Evolutionary conservation across 2,113 vertebrate species (phyloP).

Genomic region (Glaucidium brasilianum): DNA sequence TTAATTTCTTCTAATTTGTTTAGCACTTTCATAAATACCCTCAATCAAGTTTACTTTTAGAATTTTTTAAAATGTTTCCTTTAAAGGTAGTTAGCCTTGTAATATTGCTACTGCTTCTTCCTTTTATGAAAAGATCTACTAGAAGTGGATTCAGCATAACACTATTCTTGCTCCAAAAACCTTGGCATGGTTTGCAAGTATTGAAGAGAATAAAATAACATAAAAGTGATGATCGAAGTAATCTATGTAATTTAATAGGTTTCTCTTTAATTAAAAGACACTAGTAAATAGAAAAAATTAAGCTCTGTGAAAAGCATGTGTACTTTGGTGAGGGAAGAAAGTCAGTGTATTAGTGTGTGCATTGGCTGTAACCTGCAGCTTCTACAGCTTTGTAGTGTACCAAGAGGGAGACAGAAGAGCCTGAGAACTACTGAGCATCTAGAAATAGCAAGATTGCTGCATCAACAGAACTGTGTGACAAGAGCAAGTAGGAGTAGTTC

Average conservation of each 20-base stretch:
- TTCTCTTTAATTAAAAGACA: neutral
- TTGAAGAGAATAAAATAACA: neutral
- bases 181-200: neutral
- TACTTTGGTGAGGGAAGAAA: neutral
- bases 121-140: neutral
- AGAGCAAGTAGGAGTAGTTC: neutral
- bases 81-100: neutral
- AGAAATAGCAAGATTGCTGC: neutral
- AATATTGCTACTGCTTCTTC: neutral
- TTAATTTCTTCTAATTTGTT: conserved; percentile 45
- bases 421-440: neutral
- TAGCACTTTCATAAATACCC: conserved; percentile 3
- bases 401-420: neutral
- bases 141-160: neutral
- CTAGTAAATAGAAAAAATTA: neutral
- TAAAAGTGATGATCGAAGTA: neutral
- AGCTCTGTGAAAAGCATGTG: neutral
- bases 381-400: neutral
- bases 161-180: neutral
- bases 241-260: neutral
- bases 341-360: rapidly evolving
- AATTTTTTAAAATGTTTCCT: neutral
- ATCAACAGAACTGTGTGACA: neutral
- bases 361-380: neutral
- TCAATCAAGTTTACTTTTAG: conserved; percentile 3